phyloP scores from a whole-genome alignment of 2,113 vertebrate species.

The Grantiella picta region DNA sequence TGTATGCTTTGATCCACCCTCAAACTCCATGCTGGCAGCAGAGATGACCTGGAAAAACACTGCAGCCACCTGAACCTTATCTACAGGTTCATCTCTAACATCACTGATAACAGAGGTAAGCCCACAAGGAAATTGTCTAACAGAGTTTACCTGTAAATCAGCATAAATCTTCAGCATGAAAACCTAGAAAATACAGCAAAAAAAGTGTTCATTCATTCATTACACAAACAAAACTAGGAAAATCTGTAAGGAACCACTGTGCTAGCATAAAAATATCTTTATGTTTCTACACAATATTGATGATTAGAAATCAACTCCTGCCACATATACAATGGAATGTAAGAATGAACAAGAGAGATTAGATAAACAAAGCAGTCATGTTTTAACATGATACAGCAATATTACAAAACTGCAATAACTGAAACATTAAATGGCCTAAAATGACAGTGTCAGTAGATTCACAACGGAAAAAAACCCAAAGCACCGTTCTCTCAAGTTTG shows the following conservation, averaged over 20 bases:
- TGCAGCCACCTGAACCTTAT: neutral
- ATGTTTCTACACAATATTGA: neutral
- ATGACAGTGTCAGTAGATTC: neutral
- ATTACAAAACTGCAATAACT: neutral
- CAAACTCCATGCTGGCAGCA: neutral
- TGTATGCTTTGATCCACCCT: neutral
- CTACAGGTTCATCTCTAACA: neutral
- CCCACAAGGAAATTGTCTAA: neutral
- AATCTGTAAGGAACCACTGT: neutral
- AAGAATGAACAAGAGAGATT: neutral
- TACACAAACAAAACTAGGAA: neutral
- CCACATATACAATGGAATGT: neutral
- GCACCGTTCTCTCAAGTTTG: accelerated
- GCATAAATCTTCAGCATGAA: neutral
- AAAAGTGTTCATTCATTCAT: neutral
- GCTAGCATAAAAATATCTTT: neutral
- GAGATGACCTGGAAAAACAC: neutral
- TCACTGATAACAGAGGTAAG: neutral
- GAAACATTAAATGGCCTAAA: neutral
- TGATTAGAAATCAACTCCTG: neutral
- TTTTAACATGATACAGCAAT: neutral
- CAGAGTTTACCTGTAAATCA: neutral
- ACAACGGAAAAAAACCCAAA: neutral
- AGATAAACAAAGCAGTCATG: neutral
- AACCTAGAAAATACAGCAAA: neutral